Evolutionary conservation across 2,113 vertebrate species (phyloP).

Genomic region (Pongo abelii): DNA sequence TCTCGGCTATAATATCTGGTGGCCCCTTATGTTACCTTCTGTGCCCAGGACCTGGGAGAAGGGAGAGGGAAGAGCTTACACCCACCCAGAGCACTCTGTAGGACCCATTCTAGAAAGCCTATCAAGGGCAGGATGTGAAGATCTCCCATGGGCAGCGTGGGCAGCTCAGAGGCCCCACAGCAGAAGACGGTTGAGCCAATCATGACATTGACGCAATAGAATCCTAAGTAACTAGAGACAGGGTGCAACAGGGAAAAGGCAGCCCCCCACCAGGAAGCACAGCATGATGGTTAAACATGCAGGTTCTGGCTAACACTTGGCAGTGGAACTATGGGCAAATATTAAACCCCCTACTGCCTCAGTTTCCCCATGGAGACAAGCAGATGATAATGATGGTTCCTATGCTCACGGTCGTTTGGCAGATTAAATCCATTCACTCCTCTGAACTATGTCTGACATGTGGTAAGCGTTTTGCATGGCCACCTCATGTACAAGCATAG

Average conservation of each 20-base stretch:
- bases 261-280: neutral
- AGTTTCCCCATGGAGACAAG: neutral
- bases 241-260: neutral
- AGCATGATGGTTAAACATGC: accelerated
- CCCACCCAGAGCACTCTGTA: neutral
- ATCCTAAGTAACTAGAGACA: neutral
- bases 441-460: neutral
- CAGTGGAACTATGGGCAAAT: neutral
- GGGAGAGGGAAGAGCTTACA: neutral
- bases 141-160: neutral
- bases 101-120: neutral
- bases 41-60: neutral
- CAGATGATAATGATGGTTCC: neutral
- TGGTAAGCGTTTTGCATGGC: neutral
- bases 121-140: neutral
- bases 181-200: neutral
- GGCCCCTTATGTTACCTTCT: neutral
- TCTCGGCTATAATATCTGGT: too few relatives aligned
- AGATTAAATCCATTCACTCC: neutral
- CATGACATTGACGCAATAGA: neutral
- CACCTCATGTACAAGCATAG: neutral
- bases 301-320: neutral
- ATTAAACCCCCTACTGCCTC: neutral
- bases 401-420: neutral
- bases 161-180: neutral